A percentile compares a stretch with the other conserved stretches of the same genome.
phyloP scores from a whole-genome alignment of 1,140 invertebrate genomes.

The Gonioctena quinquepunctata region DNA sequence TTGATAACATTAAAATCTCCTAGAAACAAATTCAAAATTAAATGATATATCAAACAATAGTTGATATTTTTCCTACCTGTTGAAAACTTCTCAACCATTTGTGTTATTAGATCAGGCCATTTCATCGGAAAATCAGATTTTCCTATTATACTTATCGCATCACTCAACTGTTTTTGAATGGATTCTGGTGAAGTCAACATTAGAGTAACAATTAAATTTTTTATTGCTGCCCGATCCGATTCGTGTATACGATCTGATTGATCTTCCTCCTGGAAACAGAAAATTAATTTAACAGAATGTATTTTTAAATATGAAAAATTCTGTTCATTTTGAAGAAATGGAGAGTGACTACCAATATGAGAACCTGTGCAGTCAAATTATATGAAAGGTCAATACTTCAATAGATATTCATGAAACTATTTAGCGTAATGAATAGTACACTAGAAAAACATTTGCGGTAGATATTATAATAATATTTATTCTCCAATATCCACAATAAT shows the following conservation, averaged over 20 bases:
- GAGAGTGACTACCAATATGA: no score
- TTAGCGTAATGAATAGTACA: no score
- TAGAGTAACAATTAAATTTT: conserved; percentile 84
- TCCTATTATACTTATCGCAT: conserved; percentile 94
- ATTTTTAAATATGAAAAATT: not conserved
- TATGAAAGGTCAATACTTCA: no score
- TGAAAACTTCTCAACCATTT: conserved; percentile 91
- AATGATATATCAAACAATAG: not conserved
- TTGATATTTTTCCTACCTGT: conserved; percentile 60
- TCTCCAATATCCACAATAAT: no score
- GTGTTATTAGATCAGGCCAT: conserved; percentile 87
- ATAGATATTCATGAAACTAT: no score
- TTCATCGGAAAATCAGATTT: conserved; percentile 92
- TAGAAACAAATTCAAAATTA: conserved; percentile 42
- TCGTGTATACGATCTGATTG: conserved; percentile 77
- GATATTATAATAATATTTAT: no score
- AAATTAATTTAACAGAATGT: not conserved
- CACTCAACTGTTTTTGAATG: conserved; percentile 93
- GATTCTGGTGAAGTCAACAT: conserved; percentile 90
- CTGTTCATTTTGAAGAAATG: no score
- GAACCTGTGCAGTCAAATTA: no score
- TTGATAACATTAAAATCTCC: conserved; percentile 95
- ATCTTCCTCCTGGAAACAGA: conserved; percentile 74
- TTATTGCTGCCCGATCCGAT: conserved; percentile 79
- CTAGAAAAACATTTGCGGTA: no score